Conservation (phyloP, 2,113 vertebrate species). For the Phylloscopus trochiloides region DNA sequence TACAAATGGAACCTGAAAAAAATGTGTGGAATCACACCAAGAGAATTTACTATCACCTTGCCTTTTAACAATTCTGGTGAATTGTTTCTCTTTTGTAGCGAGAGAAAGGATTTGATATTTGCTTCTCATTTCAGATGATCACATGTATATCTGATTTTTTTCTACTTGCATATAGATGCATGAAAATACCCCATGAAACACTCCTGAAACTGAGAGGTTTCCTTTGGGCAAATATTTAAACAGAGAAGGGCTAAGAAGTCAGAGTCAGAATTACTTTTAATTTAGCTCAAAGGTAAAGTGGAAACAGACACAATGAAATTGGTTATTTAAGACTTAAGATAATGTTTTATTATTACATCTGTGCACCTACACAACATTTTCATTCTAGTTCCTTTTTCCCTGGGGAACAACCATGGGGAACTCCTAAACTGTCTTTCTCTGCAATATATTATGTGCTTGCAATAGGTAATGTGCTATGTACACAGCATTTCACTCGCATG, state of each 20-base stretch:
- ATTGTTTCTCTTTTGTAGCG: not conserved
- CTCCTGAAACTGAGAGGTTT: not conserved
- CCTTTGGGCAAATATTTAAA: not conserved
- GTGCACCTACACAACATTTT: constrained; percentile 8
- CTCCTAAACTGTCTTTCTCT: not conserved
- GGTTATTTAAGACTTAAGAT: not conserved
- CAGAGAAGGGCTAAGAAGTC: not conserved
- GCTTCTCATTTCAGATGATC: not conserved
- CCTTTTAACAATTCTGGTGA: not conserved
- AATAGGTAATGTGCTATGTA: not conserved
- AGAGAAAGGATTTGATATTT: not conserved
- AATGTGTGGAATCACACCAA: not conserved
- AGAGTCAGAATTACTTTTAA: not conserved
- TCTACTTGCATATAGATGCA: not conserved
- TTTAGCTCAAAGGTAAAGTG: not conserved
- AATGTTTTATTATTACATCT: not conserved
- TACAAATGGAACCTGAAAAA: not conserved
- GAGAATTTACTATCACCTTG: not conserved
- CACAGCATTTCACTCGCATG: not conserved
- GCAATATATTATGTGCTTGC: not conserved
- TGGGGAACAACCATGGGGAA: not conserved
- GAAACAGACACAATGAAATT: not conserved
- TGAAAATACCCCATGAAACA: not conserved
- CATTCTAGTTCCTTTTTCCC: constrained; percentile 11
- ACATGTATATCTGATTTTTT: not conserved